Percentiles rank a stretch among this genome's conserved stretches.
These are phyloP conservation scores for Lerista edwardsae DNA, from an alignment of 2,797 vertebrate species.

Conservation along the genomic window DNA sequence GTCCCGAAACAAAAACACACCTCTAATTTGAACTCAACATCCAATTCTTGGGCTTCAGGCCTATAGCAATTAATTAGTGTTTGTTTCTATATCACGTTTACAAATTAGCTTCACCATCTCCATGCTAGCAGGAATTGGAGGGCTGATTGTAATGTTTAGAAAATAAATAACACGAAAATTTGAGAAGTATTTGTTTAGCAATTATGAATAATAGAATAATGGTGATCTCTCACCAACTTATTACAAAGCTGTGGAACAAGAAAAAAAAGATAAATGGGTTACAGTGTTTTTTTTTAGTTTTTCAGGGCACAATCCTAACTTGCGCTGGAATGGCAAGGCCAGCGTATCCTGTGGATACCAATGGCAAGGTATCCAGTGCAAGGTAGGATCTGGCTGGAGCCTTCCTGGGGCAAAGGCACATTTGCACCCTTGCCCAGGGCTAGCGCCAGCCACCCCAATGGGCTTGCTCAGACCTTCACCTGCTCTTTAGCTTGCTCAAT, in stretches of 20 bases:
- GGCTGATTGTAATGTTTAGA: slow-evolving; percentile 7
- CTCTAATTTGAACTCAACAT: neutral
- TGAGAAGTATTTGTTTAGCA: neutral
- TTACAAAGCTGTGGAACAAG: neutral
- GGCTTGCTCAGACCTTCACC: too few relatives aligned
- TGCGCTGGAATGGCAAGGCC: too few relatives aligned
- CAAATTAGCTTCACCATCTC: slow-evolving; percentile 2
- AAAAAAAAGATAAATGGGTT: neutral
- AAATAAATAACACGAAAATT: neutral
- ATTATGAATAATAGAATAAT: neutral
- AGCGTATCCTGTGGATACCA: too few relatives aligned
- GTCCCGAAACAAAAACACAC: too few relatives aligned
- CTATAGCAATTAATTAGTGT: neutral
- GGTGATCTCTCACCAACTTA: neutral
- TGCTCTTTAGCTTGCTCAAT: neutral
- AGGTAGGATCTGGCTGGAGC: too few relatives aligned
- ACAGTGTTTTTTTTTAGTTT: neutral
- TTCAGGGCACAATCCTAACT: too few relatives aligned
- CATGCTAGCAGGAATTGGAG: neutral
- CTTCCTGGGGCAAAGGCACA: too few relatives aligned
- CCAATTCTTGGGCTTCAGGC: neutral
- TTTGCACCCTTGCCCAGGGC: too few relatives aligned
- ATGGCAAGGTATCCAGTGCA: too few relatives aligned
- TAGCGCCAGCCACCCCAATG: too few relatives aligned
- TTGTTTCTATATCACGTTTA: neutral